These are phyloP conservation scores for Leptinotarsa rubiginosa DNA, from an alignment of 2,888 invertebrate species.

Conservation along the genomic window DNA sequence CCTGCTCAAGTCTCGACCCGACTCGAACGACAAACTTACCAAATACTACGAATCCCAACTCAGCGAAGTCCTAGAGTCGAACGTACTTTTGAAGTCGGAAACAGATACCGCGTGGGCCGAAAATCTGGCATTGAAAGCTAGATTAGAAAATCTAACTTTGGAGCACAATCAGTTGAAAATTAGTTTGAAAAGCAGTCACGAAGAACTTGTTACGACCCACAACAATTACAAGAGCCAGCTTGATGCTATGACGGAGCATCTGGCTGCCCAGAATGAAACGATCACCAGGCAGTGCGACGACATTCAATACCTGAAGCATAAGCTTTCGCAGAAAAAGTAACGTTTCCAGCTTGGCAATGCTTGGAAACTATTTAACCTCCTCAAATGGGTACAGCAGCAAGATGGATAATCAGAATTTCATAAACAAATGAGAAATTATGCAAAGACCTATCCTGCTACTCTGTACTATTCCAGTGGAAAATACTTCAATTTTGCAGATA, in stretches of 20 bases:
- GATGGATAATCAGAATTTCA: background rate
- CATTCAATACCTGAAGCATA: slow-evolving; percentile 77
- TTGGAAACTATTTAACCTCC: background rate
- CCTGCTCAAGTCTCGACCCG: slow-evolving; percentile 67
- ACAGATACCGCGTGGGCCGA: slow-evolving; percentile 61
- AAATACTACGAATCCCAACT: slow-evolving; percentile 63
- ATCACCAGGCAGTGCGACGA: slow-evolving; percentile 84
- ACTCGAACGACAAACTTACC: slow-evolving; percentile 60
- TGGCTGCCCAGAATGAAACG: slow-evolving; percentile 86
- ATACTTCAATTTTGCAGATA: background rate
- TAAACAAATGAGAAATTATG: background rate
- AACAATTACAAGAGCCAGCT: slow-evolving; percentile 78
- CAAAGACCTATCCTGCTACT: background rate
- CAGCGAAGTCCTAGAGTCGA: slow-evolving; percentile 58
- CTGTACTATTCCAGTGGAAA: background rate
- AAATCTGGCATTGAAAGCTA: slow-evolving; percentile 65
- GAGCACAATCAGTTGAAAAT: slow-evolving; percentile 69
- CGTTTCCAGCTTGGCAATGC: background rate
- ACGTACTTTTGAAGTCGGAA: slow-evolving; percentile 59
- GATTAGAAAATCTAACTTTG: slow-evolving; percentile 67
- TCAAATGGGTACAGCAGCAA: background rate
- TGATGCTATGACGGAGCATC: slow-evolving; percentile 81
- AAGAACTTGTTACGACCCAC: slow-evolving; percentile 75
- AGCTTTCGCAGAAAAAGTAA: slow-evolving; percentile 61
- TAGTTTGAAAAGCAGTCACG: slow-evolving; percentile 71